Percentiles rank a stretch among this genome's conserved stretches.
Conservation (phyloP, 2,888 invertebrate genomes). For the Yponomeuta malinellus region DNA sequence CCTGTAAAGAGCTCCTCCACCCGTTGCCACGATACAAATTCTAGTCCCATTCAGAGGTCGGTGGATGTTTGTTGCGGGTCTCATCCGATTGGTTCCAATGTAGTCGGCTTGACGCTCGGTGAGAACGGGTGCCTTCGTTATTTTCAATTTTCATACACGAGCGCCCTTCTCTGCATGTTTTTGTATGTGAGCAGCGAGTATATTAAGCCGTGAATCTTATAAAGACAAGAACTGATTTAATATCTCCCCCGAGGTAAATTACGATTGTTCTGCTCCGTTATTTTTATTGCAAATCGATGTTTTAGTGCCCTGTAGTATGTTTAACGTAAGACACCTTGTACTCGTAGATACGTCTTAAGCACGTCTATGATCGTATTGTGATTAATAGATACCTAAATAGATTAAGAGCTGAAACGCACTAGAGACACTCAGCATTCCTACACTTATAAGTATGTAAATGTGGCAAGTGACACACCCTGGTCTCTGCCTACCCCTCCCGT, state of each 20-base stretch:
- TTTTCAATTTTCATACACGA: slow-evolving; percentile 75
- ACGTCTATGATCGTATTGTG: too few species aligned
- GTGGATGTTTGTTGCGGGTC: slow-evolving; percentile 49
- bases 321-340: too few species aligned
- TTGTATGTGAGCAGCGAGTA: slow-evolving; percentile 59
- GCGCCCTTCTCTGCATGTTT: slow-evolving; percentile 62
- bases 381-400: too few species aligned
- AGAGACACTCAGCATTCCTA: too few species aligned
- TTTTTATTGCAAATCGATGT: neutral
- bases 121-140: slow-evolving; percentile 71
- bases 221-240: slow-evolving; percentile 63
- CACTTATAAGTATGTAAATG: too few species aligned
- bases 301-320: neutral
- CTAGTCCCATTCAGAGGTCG: slow-evolving; percentile 45
- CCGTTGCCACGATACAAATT: slow-evolving; percentile 47
- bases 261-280: slow-evolving; percentile 21
- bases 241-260: slow-evolving; percentile 28
- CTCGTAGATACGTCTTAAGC: too few species aligned
- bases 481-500: too few species aligned
- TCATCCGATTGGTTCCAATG: slow-evolving; percentile 52
- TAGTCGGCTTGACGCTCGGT: slow-evolving; percentile 65
- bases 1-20: slow-evolving; percentile 46
- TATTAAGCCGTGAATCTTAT: slow-evolving; percentile 71
- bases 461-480: too few species aligned
- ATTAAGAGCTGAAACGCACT: too few species aligned